These are phyloP conservation scores for Oreochromis mossambicus DNA, from an alignment of 2,797 vertebrate genomes.

Conservation along the genomic window DNA sequence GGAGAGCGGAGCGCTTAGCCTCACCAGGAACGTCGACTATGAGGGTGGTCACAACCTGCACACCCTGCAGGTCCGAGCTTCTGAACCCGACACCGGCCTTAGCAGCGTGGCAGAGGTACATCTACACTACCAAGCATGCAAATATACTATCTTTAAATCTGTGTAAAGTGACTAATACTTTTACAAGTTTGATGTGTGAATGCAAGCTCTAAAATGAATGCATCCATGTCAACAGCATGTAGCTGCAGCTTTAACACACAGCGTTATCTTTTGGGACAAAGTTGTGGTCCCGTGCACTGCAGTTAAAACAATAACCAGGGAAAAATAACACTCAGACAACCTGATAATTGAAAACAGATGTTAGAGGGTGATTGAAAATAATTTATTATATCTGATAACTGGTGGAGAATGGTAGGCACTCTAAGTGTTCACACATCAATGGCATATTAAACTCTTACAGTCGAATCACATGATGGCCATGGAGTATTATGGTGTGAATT, in stretches of 20 bases:
- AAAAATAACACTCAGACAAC: background rate
- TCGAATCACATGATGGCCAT: background rate
- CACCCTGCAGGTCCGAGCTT: slow-evolving; percentile 79
- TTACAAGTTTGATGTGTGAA: fast-evolving
- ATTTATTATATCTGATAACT: background rate
- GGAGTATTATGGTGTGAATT: background rate
- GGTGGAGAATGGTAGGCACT: background rate
- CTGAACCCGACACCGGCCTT: slow-evolving; percentile 79
- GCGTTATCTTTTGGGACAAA: background rate
- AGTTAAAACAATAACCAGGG: background rate
- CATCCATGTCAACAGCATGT: background rate
- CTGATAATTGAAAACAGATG: background rate
- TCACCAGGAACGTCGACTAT: slow-evolving; percentile 80
- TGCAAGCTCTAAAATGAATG: background rate
- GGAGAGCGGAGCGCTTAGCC: slow-evolving; percentile 80
- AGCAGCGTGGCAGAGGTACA: slow-evolving; percentile 83
- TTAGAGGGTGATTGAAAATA: background rate
- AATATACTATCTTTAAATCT: background rate
- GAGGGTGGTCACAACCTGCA: slow-evolving; percentile 85
- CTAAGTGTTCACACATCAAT: background rate
- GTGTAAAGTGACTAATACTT: background rate
- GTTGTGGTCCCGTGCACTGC: background rate
- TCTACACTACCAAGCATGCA: background rate
- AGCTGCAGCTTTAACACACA: background rate
- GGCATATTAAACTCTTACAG: background rate